Conservation (phyloP, 2,888 invertebrate genomes). For the Oegoconia quadripuncta region DNA sequence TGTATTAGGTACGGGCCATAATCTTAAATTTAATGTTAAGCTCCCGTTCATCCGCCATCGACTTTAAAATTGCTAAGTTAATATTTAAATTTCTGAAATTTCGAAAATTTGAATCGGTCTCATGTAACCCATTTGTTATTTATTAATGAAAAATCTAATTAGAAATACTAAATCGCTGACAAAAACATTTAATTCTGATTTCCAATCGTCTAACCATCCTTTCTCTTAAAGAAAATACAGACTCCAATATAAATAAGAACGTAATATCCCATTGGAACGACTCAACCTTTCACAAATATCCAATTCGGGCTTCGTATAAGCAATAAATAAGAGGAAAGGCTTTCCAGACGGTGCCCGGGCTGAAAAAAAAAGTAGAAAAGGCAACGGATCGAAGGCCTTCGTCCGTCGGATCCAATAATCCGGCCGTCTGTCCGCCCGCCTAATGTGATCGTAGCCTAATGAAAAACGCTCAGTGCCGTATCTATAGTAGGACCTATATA, state of each 20-base stretch:
- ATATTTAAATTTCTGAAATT: too few species aligned
- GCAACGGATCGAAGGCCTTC: constrained; percentile 75
- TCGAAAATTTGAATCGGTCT: too few species aligned
- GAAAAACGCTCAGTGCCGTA: constrained; percentile 58
- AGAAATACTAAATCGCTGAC: too few species aligned
- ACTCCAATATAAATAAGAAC: constrained; percentile 29
- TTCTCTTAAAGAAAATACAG: constrained; percentile 26
- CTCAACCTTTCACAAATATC: constrained; percentile 74
- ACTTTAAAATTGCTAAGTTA: too few species aligned
- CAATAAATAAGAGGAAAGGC: constrained; percentile 79
- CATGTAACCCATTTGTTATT: too few species aligned
- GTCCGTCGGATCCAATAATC: constrained; percentile 79
- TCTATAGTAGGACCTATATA: constrained; percentile 47
- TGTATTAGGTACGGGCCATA: too few species aligned
- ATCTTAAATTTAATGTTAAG: too few species aligned
- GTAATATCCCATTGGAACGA: constrained; percentile 57
- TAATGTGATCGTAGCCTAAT: constrained; percentile 78
- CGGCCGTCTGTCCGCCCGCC: constrained; percentile 74
- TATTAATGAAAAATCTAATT: too few species aligned
- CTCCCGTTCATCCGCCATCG: too few species aligned
- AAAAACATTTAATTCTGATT: too few species aligned
- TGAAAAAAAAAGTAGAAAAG: constrained; percentile 58
- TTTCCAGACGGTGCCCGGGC: constrained; percentile 67
- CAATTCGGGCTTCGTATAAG: constrained; percentile 76
- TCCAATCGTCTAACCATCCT: too few species aligned